phyloP scores from a whole-genome alignment of 2,888 invertebrate genomes.

The Ametastegia equiseti region DNA sequence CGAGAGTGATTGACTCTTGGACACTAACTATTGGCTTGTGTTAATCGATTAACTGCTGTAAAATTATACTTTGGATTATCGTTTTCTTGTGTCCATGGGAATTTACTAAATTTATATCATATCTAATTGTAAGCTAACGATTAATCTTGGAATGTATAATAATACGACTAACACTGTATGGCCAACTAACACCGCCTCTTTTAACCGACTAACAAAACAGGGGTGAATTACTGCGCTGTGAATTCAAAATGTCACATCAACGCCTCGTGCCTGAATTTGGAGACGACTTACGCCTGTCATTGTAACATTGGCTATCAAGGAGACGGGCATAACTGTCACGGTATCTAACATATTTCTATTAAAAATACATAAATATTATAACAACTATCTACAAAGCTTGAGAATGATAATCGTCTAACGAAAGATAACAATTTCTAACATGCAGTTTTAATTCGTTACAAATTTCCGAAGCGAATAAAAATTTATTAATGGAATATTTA shows the following conservation, averaged over 20 bases:
- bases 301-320: constrained; percentile 94
- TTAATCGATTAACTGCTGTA: constrained; percentile 15
- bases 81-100: neutral
- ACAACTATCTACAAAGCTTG: too few relatives aligned
- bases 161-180: constrained; percentile 46
- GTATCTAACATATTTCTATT: constrained; percentile 74
- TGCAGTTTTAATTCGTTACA: too few relatives aligned
- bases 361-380: too few relatives aligned
- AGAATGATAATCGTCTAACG: too few relatives aligned
- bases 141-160: constrained; percentile 36
- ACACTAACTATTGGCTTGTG: neutral
- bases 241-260: constrained; percentile 94
- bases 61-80: neutral
- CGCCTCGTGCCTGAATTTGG: constrained; percentile 94
- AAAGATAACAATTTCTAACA: too few relatives aligned
- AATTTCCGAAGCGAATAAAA: too few relatives aligned
- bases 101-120: too few relatives aligned
- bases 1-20: too few relatives aligned
- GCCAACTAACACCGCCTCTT: constrained; percentile 60
- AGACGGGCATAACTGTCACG: constrained; percentile 88
- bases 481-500: neutral
- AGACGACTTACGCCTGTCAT: constrained; percentile 93
- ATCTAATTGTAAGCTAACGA: constrained; percentile 30
- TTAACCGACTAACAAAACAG: constrained; percentile 77
- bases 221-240: constrained; percentile 92